phyloP scores from a whole-genome alignment of 2,113 vertebrate species.

The Taurulus bubalis region DNA sequence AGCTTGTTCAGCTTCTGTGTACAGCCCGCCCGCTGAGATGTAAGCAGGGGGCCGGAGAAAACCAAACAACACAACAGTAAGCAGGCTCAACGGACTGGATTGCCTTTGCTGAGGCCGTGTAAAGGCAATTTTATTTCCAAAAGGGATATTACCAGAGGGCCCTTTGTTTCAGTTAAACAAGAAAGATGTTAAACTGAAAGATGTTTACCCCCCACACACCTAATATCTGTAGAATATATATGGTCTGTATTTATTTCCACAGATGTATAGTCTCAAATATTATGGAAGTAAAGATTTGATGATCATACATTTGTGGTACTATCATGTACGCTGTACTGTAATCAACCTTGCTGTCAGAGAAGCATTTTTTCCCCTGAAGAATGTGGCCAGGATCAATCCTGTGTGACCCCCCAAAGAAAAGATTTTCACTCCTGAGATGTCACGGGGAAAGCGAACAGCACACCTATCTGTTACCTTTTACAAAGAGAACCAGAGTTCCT shows the following conservation, averaged over 20 bases:
- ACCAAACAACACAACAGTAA: conserved; percentile 68
- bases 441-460: conserved; percentile 68
- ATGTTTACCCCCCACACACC: not conserved
- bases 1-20: conserved; percentile 72
- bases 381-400: conserved; percentile 36
- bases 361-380: conserved; percentile 22
- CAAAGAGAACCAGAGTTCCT: conserved; percentile 69
- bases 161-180: not conserved
- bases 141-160: conserved; percentile 1
- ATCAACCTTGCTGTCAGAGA: conserved; percentile 13
- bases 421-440: conserved; percentile 51
- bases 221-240: not conserved
- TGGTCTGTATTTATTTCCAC: not conserved
- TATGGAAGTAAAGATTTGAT: not conserved
- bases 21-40: conserved; percentile 66
- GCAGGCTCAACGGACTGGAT: conserved; percentile 14
- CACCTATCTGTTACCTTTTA: conserved; percentile 78
- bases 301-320: not conserved
- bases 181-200: not conserved
- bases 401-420: conserved; percentile 45
- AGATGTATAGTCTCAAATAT: not conserved
- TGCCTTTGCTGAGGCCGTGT: conserved; percentile 5
- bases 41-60: conserved; percentile 53
- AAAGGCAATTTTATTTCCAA: not conserved
- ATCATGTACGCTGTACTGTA: not conserved